Evolutionary conservation across 1,140 invertebrate genomes (phyloP).

Genomic region (Ditylenchus dipsaci): DNA sequence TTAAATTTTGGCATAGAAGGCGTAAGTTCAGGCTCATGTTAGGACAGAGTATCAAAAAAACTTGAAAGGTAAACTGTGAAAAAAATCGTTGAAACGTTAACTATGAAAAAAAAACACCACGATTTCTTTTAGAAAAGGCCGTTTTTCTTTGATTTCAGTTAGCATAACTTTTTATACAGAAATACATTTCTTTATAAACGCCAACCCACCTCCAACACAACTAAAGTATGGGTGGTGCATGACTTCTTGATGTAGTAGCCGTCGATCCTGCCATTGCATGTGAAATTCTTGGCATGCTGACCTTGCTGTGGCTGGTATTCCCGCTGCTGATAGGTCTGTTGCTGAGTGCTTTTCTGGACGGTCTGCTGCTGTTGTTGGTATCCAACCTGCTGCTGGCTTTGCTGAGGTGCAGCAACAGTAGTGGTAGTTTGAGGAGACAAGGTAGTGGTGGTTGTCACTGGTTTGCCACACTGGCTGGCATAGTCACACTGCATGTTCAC

Average conservation of each 20-base stretch:
- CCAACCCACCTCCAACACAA: neutral
- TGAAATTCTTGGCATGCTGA: neutral
- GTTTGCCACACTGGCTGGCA: neutral
- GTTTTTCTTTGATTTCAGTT: too few relatives aligned
- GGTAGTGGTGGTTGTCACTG: neutral
- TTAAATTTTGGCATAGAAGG: neutral
- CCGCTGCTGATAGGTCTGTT: neutral
- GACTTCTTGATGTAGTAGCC: neutral
- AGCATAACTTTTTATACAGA: too few relatives aligned
- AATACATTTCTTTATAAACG: too few relatives aligned
- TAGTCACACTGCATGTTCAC: neutral
- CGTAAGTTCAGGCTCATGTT: too few relatives aligned
- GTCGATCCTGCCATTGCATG: neutral
- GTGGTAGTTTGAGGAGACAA: neutral
- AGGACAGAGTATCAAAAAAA: too few relatives aligned
- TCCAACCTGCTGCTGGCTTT: too few relatives aligned
- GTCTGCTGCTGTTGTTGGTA: neutral
- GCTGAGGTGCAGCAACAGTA: neutral
- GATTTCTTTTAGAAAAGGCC: too few relatives aligned
- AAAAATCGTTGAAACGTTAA: too few relatives aligned
- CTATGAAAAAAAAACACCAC: too few relatives aligned
- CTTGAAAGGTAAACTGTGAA: too few relatives aligned
- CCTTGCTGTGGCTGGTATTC: too few relatives aligned
- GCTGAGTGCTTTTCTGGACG: constrained; percentile 2
- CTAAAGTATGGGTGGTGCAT: neutral